Evolutionary conservation across 2,113 vertebrate species (phyloP).

Genomic region (Hippolais icterina): DNA sequence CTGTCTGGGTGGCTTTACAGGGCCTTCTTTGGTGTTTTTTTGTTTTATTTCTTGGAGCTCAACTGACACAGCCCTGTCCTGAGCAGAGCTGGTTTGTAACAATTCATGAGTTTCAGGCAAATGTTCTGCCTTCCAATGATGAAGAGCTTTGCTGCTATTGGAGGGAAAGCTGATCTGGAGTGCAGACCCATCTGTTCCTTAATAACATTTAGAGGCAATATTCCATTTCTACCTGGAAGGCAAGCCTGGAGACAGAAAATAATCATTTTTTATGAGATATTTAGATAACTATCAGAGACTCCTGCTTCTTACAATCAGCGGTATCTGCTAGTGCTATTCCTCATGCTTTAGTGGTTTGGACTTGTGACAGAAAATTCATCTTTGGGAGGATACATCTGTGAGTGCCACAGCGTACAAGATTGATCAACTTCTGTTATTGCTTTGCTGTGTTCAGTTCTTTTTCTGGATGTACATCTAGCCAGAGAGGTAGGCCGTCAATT

Average conservation of each 20-base stretch:
- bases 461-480: not conserved
- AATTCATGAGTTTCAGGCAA: constrained; percentile 20
- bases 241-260: constrained; percentile 44
- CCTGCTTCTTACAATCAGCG: constrained; percentile 17
- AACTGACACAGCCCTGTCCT: not conserved
- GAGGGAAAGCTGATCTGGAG: constrained; percentile 18
- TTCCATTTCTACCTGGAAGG: constrained; percentile 54
- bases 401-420: constrained; percentile 12
- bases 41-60: not conserved
- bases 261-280: constrained; percentile 45
- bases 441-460: constrained; percentile 22
- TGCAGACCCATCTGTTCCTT: constrained; percentile 48
- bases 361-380: constrained; percentile 40
- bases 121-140: not conserved
- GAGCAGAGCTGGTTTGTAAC: not conserved
- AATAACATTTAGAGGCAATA: constrained; percentile 44
- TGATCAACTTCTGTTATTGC: constrained; percentile 46
- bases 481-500: not conserved
- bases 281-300: constrained; percentile 48
- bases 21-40: not conserved
- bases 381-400: constrained; percentile 26
- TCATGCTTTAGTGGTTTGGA: constrained; percentile 37
- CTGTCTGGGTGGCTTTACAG: not conserved
- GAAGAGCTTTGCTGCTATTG: not conserved
- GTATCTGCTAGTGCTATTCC: not conserved